Evolutionary conservation across 2,113 vertebrate species (phyloP), one percentile per base, ranked within the genome.

Genomic region (Leucosticte australis): DNA sequence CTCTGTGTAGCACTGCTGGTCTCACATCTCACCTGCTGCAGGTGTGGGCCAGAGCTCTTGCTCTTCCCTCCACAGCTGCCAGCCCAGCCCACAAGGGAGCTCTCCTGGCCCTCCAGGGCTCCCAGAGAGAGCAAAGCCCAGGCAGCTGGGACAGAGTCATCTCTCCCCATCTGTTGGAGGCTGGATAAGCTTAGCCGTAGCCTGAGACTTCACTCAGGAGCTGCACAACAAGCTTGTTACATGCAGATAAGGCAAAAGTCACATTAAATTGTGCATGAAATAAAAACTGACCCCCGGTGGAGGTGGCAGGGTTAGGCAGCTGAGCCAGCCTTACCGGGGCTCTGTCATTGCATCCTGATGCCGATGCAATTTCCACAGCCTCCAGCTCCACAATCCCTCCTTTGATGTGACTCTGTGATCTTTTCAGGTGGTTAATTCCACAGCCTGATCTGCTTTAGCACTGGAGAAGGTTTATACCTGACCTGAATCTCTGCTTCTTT

Each of bases 401-500:
- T 95, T 83, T 88, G 74, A 95, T 87, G 91, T 90, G 78, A 46
- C 46, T 94, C 78, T 44, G 67, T 95, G 87, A 94, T 89, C 81
- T 92, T 95, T 91, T 76, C 89, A 91, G 77, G 37, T 21, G 5
- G 50, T 76, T 96, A 94, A 76, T 94, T 97, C 55, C 70, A 82
- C 67, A 84, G 15, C 53, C 50, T 50, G 62, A 87, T 95, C 77
- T 87, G 41, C 80, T 84, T 92, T 90, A 93, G 55, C 56, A 41
- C 60, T 59, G 59, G 47, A 33, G 81, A 89, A 67, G 2, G 21
- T 92, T 95, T 89, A 83, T 91, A 84, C 65, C 67, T 91, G 91
- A 95, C 78, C 67, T 82, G 81, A 96, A 91, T 91, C 53, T 84
- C 53, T 89, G 49, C n/a, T 84, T 91, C 87, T 91, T 94, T 92